Conservation (phyloP, 2,113 vertebrate genomes). For the Anguilla japonica region DNA sequence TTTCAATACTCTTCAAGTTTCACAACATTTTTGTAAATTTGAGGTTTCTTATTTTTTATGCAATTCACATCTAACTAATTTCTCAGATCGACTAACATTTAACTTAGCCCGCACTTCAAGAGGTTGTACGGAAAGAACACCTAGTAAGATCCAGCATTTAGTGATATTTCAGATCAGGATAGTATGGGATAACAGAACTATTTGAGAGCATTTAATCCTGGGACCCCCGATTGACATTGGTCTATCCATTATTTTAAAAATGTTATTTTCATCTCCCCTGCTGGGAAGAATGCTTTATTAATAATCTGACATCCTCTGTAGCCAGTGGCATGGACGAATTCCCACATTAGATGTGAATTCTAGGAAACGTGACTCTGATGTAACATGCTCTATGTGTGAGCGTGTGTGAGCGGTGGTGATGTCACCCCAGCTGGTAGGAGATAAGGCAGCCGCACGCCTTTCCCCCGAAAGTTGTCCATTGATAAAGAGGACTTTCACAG, state of each 20-base stretch:
- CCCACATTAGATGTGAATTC: neutral
- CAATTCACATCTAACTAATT: slow-evolving; percentile 12
- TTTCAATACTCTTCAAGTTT: neutral
- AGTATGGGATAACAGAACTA: neutral
- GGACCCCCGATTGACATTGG: neutral
- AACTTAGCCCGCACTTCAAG: neutral
- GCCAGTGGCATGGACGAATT: neutral
- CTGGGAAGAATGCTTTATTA: neutral
- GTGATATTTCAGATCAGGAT: neutral
- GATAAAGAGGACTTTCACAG: neutral
- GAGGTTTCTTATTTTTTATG: neutral
- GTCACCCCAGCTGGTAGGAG: slow-evolving; percentile 48
- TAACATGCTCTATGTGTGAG: neutral
- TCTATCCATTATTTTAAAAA: slow-evolving; percentile 2
- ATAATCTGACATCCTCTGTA: neutral
- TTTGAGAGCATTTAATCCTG: neutral
- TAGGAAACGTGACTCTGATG: slow-evolving; percentile 20
- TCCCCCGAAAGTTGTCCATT: slow-evolving; percentile 11
- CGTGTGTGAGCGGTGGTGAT: neutral
- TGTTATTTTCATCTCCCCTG: neutral
- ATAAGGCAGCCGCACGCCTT: slow-evolving; percentile 57
- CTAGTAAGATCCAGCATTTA: neutral
- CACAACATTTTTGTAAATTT: neutral
- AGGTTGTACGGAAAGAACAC: slow-evolving; percentile 12
- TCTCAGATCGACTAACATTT: slow-evolving; percentile 31